phyloP scores from a whole-genome alignment of 2,113 vertebrate genomes.

The Telmatochromis brichardi region DNA sequence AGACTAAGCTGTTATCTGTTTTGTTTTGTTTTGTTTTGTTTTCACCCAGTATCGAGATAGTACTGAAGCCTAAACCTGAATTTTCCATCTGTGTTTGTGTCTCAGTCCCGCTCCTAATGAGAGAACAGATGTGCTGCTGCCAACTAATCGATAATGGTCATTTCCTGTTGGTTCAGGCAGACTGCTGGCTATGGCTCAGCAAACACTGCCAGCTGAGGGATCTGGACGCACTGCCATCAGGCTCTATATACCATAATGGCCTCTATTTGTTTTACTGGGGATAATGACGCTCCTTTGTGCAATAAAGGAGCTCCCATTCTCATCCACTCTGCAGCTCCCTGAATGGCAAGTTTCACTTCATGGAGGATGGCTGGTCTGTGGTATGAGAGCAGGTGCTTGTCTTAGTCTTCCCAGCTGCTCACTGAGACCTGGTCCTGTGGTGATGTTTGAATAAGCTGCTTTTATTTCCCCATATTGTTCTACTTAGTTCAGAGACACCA shows the following conservation, averaged over 20 bases:
- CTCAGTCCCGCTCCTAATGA: not conserved
- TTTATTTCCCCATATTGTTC: not conserved
- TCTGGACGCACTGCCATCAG: not conserved
- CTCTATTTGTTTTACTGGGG: slow-evolving; percentile 15
- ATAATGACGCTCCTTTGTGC: not conserved
- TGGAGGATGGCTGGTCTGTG: not conserved
- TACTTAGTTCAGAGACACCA: not conserved
- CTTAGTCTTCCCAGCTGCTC: not conserved
- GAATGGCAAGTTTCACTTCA: not conserved
- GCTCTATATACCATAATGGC: not conserved
- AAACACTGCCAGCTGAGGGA: slow-evolving; percentile 3
- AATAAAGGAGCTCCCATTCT: not conserved
- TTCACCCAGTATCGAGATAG: not conserved
- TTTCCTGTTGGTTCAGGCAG: slow-evolving; percentile 7
- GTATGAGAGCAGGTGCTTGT: not conserved
- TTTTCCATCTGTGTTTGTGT: not conserved
- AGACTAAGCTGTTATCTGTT: not conserved
- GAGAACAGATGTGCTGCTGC: slow-evolving; percentile 40
- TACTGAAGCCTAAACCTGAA: not conserved
- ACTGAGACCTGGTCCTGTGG: not conserved
- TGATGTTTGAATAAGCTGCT: not conserved
- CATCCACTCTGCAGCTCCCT: not conserved
- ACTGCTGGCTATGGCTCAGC: not conserved
- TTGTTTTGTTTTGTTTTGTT: not conserved
- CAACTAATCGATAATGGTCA: slow-evolving; percentile 22